These are phyloP conservation scores for Geodia barretti DNA, from an alignment of 37 sponge, comb jelly and placozoan species.

Conservation along the genomic window DNA sequence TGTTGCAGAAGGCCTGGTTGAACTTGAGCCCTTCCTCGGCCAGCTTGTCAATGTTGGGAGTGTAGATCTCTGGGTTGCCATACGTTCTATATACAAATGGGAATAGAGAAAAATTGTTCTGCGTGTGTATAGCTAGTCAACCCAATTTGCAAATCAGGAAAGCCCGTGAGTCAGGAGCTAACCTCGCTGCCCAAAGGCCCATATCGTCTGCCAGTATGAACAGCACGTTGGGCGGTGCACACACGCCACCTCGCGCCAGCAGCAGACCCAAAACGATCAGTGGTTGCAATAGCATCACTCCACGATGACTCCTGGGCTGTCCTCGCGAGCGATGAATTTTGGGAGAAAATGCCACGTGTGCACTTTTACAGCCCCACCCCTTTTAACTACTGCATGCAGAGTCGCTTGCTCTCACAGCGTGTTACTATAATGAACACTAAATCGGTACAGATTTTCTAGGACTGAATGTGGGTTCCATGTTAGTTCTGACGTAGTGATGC, in stretches of 20 bases:
- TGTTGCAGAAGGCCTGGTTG: slow-evolving; percentile 74
- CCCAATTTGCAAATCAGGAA: background rate
- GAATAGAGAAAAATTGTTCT: background rate
- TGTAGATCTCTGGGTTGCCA: slow-evolving; percentile 62
- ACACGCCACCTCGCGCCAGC: no score
- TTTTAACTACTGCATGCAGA: no score
- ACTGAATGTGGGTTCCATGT: background rate
- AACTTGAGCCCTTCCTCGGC: slow-evolving; percentile 72
- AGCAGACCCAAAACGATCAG: no score
- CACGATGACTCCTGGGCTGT: no score
- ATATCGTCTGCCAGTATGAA: slow-evolving; percentile 68
- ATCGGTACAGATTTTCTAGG: background rate
- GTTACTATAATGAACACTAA: background rate
- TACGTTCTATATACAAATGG: slow-evolving; percentile 21
- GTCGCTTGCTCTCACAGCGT: no score
- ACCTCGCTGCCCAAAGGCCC: slow-evolving; percentile 66
- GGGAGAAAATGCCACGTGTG: no score
- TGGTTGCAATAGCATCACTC: no score
- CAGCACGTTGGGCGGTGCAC: slow-evolving; percentile 56
- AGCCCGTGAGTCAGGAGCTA: background rate
- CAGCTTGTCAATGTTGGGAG: slow-evolving; percentile 74
- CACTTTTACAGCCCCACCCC: no score
- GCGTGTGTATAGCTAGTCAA: background rate
- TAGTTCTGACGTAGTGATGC: background rate
- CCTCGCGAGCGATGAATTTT: no score